Conservation (phyloP, 2,113 vertebrate species). For the Aspidoscelis tigris region DNA sequence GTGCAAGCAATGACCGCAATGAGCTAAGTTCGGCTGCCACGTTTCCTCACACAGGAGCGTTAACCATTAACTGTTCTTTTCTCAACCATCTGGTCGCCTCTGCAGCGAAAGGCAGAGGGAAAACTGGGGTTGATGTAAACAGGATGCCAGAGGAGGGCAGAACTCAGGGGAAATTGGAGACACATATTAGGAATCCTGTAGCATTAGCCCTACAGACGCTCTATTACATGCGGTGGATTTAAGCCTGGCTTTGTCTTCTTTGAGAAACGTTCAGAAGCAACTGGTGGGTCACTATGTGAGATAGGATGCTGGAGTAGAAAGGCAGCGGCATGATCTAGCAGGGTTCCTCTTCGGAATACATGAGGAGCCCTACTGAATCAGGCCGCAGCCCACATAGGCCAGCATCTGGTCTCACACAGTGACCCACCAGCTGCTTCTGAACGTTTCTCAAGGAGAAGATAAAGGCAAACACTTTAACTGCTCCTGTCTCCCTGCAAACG, state of each 20-base stretch:
- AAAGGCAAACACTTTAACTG: background rate
- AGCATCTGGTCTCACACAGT: too few relatives aligned
- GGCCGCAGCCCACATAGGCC: too few relatives aligned
- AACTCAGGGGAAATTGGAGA: background rate
- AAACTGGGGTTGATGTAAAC: conserved; percentile 8
- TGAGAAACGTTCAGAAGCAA: background rate
- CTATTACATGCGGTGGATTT: background rate
- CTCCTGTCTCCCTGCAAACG: too few relatives aligned
- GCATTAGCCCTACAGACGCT: background rate
- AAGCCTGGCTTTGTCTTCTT: background rate
- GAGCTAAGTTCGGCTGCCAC: conserved; percentile 34
- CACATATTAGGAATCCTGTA: background rate
- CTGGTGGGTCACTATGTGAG: too few relatives aligned
- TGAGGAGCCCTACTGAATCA: too few relatives aligned
- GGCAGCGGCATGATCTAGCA: too few relatives aligned
- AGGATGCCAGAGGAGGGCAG: conserved; percentile 16
- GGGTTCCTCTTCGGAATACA: too few relatives aligned
- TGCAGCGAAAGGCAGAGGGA: background rate
- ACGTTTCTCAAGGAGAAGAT: background rate
- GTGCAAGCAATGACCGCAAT: background rate
- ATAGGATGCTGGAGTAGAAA: too few relatives aligned
- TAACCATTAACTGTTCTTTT: conserved; percentile 35
- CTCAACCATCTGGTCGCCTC: background rate
- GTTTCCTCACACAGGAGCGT: conserved; percentile 2
- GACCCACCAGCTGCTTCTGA: too few relatives aligned